Evolutionary conservation across 2,888 invertebrate species (phyloP).

Genomic region (Ommatoiulus sabulosus): DNA sequence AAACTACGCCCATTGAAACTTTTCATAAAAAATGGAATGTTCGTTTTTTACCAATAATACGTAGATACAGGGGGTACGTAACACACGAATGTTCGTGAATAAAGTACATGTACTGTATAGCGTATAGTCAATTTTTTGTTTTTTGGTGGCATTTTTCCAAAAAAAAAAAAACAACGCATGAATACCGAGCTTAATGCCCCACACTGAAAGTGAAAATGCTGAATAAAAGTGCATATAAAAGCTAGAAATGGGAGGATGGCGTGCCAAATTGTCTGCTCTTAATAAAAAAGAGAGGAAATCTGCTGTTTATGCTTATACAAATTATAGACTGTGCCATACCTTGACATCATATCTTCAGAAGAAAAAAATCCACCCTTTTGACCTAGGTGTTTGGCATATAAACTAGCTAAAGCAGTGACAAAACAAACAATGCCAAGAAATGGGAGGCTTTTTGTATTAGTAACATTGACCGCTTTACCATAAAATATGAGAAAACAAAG

Average conservation of each 20-base stretch:
- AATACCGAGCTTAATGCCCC: not conserved
- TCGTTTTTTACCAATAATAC: no score
- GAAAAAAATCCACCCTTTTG: not conserved
- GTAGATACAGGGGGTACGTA: not conserved
- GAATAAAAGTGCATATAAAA: constrained; percentile 29
- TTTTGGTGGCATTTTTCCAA: not conserved
- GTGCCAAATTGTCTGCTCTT: constrained; percentile 38
- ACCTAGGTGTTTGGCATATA: not conserved
- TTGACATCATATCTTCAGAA: constrained; percentile 1
- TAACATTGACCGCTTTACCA: constrained; percentile 2
- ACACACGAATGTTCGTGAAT: not conserved
- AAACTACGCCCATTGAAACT: no score
- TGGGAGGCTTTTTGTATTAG: not conserved
- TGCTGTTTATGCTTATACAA: constrained; percentile 2
- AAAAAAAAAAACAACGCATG: not conserved
- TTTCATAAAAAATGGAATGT: no score
- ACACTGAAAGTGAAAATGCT: not conserved
- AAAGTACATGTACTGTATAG: not conserved
- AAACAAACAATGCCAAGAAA: not conserved
- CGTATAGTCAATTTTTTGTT: not conserved
- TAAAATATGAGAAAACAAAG: not conserved
- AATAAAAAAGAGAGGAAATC: constrained; percentile 38
- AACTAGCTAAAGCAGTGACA: not conserved
- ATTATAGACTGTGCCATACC: constrained; percentile 1
- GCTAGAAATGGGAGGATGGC: constrained; percentile 34